Evolutionary conservation across 2,113 vertebrate species (phyloP).

Genomic region (Trochalopteron elliotii): DNA sequence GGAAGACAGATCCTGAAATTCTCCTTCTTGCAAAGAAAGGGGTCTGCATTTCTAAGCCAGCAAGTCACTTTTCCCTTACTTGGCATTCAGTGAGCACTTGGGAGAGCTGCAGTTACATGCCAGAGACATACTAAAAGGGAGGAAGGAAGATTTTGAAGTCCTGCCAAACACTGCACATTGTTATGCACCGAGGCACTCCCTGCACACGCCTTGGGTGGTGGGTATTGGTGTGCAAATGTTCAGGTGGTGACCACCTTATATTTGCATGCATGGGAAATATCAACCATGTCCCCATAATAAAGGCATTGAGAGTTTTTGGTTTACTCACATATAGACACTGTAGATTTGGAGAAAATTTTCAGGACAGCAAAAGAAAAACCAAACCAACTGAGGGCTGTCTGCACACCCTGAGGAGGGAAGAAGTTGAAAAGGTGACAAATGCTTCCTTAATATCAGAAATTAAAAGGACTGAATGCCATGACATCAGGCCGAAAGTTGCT

Average conservation of each 20-base stretch:
- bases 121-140: background rate
- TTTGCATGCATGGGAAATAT: rapidly evolving
- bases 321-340: background rate
- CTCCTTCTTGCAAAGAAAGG: background rate
- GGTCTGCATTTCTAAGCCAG: slow-evolving; percentile 17
- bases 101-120: background rate
- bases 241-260: background rate
- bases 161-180: background rate
- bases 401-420: background rate
- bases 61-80: slow-evolving; percentile 28
- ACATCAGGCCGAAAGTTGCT: background rate
- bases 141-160: slow-evolving; percentile 2
- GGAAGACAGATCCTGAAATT: background rate
- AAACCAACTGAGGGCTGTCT: background rate
- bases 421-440: background rate
- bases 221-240: background rate
- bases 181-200: background rate
- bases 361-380: background rate
- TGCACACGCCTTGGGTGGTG: background rate
- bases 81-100: background rate
- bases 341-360: background rate
- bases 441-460: background rate
- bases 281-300: background rate
- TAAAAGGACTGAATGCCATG: background rate
- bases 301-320: background rate